These are phyloP conservation scores for Vesta saturnalis DNA, from an alignment of 2,888 invertebrate genomes.

Conservation along the genomic window DNA sequence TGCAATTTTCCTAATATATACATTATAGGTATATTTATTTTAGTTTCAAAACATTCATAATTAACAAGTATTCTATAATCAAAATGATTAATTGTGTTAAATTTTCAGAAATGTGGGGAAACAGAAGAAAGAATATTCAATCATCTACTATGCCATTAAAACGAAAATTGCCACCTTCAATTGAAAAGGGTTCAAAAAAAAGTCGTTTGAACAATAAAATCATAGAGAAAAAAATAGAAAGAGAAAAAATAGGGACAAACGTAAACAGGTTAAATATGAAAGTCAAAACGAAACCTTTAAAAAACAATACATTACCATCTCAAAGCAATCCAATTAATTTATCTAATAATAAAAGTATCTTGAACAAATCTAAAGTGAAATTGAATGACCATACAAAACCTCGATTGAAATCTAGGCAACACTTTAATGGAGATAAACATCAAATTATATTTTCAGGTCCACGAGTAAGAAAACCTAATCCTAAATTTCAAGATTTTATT, in stretches of 20 bases:
- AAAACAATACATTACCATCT: background rate
- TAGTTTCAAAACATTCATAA: no score
- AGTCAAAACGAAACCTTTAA: background rate
- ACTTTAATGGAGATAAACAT: conserved; percentile 15
- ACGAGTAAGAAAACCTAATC: conserved; percentile 27
- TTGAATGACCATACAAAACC: no score
- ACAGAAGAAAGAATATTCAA: background rate
- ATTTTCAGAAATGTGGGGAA: background rate
- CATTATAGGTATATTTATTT: no score
- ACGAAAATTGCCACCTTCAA: background rate
- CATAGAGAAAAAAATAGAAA: background rate
- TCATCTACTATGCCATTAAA: background rate
- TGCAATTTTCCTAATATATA: no score
- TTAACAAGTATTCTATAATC: no score
- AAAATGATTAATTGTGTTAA: background rate
- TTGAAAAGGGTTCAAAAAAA: background rate
- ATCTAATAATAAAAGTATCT: no score
- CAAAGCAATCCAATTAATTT: no score
- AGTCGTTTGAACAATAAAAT: conserved; percentile 1
- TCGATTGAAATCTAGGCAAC: no score
- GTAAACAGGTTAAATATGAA: no score
- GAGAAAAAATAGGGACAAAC: no score
- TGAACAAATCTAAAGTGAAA: no score
- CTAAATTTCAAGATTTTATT: conserved; percentile 24
- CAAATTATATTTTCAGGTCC: background rate